Evolutionary conservation across 92 coral and sea anemone species (phyloP), one percentile per base, ranked within the genome.

Genomic region (Actinernus sp.): DNA sequence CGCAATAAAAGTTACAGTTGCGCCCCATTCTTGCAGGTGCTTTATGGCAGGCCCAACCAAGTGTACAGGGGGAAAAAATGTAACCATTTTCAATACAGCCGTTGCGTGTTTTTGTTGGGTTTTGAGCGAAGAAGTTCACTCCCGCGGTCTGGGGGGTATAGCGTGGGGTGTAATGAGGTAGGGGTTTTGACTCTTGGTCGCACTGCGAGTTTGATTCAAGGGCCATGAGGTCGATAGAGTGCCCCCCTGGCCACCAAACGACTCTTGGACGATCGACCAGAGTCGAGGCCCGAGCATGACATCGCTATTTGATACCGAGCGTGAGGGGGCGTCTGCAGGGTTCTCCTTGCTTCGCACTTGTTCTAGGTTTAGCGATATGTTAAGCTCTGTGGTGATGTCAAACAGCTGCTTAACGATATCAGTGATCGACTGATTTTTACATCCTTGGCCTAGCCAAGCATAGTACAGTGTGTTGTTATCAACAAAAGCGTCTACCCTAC

Each of bases 151-250:
- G 9, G 4, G 75, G 68, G 2, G 73, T 65, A 48, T 24, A 20
- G 13, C 39, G 20, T 2, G 60, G 65, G 26, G 75, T 31, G 64
- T 48, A 68, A 32, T 48, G 64, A 13, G 68, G 64, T 14, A 68
- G 50, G 18, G 49, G 65, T 6, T 6, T 14, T 6, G 8, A 6
- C 41, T 6, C 14, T 6, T 14, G 6, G 6, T 6, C 6, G 8
- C 8, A 34, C 26, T 52, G 61, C 29, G 44, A 20, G 57, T 65
- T 47, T 3, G 68, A 65, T n/a, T 28, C 63, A 49, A 52, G 21
- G 17, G 74, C 74, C 74, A 34, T 34, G 47, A 68, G 65, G 65
- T 68, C 76, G 26, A 68, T 51, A 23, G 76, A 55, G 20, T 68
- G 70, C 12, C 50, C 34, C 29, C 21, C 4, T 18, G 43, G 24